These are phyloP conservation scores for Scelioninae gen. 1 DNA, from an alignment of 2,888 invertebrate species.

Conservation along the genomic window DNA sequence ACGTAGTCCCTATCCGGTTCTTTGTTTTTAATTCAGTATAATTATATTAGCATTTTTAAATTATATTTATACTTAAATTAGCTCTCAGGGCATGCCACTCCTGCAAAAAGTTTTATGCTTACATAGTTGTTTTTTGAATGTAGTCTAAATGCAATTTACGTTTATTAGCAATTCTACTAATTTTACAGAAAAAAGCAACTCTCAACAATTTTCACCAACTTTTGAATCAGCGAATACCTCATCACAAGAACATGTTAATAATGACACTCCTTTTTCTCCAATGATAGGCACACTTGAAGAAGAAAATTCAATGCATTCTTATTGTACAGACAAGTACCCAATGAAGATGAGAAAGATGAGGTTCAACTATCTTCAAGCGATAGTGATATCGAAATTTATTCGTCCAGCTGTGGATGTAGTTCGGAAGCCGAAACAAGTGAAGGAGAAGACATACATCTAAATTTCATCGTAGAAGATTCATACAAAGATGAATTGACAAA, in stretches of 20 bases:
- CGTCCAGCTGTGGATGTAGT: background rate
- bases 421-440: background rate
- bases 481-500: slow-evolving; percentile 8
- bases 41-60: no score
- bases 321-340: slow-evolving; percentile 3
- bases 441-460: background rate
- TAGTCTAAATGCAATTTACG: background rate
- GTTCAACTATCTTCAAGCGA: slow-evolving; percentile 7
- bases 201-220: slow-evolving; percentile 1
- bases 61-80: no score
- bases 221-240: background rate
- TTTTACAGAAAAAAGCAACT: slow-evolving; percentile 10
- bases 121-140: slow-evolving; percentile 7
- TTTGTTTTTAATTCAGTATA: no score
- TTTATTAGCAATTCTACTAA: slow-evolving; percentile 14
- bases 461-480: slow-evolving; percentile 6
- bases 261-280: no score
- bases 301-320: background rate
- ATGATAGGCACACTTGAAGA: no score
- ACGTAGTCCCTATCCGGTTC: no score
- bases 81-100: background rate
- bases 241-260: background rate
- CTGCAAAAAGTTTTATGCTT: background rate
- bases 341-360: slow-evolving; percentile 6
- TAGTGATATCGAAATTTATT: slow-evolving; percentile 9